These are phyloP conservation scores for Nomada ferruginata DNA, from an alignment of 2,888 invertebrate genomes.

Conservation along the genomic window DNA sequence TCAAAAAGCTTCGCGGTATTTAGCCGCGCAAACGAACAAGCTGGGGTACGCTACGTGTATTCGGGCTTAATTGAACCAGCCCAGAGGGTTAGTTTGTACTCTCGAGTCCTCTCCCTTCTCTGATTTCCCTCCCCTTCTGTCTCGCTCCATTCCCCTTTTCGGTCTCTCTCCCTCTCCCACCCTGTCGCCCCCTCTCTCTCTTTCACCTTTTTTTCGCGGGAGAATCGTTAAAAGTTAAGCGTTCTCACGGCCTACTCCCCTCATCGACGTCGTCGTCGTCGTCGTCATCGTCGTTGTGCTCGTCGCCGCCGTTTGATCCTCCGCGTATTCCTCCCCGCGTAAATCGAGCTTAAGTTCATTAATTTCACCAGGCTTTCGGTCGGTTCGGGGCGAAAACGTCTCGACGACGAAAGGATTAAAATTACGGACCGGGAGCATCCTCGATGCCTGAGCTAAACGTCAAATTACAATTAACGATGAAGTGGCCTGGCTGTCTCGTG, in stretches of 20 bases:
- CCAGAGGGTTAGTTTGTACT: constrained; percentile 67
- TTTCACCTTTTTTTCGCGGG: constrained; percentile 43
- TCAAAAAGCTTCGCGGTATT: constrained; percentile 58
- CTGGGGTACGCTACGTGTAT: constrained; percentile 50
- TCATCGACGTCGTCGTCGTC: constrained; percentile 54
- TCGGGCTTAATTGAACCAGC: constrained; percentile 68
- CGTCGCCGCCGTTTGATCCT: constrained; percentile 70
- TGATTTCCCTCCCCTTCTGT: constrained; percentile 5
- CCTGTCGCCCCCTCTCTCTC: background rate
- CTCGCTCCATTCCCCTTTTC: constrained; percentile 4
- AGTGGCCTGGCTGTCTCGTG: constrained; percentile 63
- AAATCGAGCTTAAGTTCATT: constrained; percentile 79
- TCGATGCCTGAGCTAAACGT: constrained; percentile 74
- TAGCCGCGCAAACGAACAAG: constrained; percentile 52
- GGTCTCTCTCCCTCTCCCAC: constrained; percentile 15
- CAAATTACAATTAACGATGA: constrained; percentile 82
- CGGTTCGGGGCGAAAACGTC: constrained; percentile 72
- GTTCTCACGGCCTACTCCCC: constrained; percentile 67
- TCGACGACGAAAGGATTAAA: constrained; percentile 77
- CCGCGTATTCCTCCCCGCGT: constrained; percentile 62
- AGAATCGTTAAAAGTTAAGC: constrained; percentile 73
- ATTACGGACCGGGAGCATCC: constrained; percentile 72
- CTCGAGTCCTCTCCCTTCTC: constrained; percentile 41
- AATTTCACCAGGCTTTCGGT: constrained; percentile 76
- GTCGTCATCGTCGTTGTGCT: constrained; percentile 44